Conservation (phyloP, 2,797 vertebrate species). For the Buceros bicornis region DNA sequence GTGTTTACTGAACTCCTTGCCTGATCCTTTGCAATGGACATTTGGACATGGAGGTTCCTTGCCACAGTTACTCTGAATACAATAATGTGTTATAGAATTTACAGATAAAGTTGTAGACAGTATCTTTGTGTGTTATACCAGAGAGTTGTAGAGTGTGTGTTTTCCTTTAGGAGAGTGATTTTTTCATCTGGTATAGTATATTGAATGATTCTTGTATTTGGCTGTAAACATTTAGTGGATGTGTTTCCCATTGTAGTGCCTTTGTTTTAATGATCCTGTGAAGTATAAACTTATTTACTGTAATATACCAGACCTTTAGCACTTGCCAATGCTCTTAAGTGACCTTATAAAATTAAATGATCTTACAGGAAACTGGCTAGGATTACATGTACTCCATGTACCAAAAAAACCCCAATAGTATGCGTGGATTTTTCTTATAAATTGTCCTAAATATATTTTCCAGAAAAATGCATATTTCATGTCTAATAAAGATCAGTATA, state of each 20-base stretch:
- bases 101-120: not conserved
- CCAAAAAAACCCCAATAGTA: not conserved
- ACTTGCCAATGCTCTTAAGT: not conserved
- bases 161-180: not conserved
- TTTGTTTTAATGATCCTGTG: not conserved
- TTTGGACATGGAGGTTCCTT: not conserved
- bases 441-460: not conserved
- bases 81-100: not conserved
- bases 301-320: not conserved
- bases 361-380: not conserved
- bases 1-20: not conserved
- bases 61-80: not conserved
- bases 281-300: not conserved
- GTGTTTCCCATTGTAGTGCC: not conserved
- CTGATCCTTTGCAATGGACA: not conserved
- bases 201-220: not conserved
- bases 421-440: not conserved
- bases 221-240: not conserved
- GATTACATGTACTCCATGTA: not conserved
- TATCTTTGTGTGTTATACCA: not conserved
- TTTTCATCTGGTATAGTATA: not conserved
- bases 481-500: not conserved
- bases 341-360: not conserved
- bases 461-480: not conserved
- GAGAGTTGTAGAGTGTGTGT: fast-evolving